These are phyloP conservation scores for Bombus soroeensis DNA, from an alignment of 1,140 invertebrate species.

Conservation along the genomic window DNA sequence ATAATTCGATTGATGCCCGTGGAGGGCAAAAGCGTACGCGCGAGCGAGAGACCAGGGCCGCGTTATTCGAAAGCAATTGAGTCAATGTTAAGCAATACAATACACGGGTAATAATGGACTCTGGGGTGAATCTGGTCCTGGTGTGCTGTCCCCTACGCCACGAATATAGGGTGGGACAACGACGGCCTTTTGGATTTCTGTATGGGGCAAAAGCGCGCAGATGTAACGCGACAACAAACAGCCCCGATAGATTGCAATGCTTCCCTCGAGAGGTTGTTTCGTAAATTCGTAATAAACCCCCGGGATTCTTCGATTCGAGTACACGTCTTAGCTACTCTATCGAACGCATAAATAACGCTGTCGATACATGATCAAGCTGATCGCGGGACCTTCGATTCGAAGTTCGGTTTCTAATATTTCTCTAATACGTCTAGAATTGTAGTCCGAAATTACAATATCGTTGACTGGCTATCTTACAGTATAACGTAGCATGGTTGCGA, in stretches of 20 bases:
- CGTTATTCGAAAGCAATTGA: conserved; percentile 84
- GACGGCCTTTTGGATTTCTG: conserved; percentile 62
- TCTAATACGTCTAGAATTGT: no score
- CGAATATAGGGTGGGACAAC: conserved; percentile 68
- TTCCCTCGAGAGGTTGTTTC: conserved; percentile 70
- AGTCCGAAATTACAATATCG: no score
- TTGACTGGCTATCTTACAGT: no score
- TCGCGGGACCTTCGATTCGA: not conserved
- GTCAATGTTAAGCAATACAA: conserved; percentile 83
- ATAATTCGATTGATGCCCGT: conserved; percentile 79
- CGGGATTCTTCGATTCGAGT: conserved; percentile 47
- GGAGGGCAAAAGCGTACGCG: conserved; percentile 67
- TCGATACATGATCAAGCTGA: not conserved
- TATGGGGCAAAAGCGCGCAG: conserved; percentile 77
- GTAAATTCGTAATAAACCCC: conserved; percentile 71
- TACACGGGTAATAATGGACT: conserved; percentile 83
- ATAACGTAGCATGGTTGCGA: no score
- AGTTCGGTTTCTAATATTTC: not conserved
- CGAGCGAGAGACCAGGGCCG: conserved; percentile 40
- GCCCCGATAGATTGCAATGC: conserved; percentile 76
- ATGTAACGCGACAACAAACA: conserved; percentile 82
- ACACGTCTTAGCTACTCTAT: conserved; percentile 35
- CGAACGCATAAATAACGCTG: conserved; percentile 55
- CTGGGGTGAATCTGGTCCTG: conserved; percentile 80
- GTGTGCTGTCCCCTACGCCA: conserved; percentile 60